phyloP scores from a whole-genome alignment of 2,113 vertebrate genomes.

The Oophaga pumilio region DNA sequence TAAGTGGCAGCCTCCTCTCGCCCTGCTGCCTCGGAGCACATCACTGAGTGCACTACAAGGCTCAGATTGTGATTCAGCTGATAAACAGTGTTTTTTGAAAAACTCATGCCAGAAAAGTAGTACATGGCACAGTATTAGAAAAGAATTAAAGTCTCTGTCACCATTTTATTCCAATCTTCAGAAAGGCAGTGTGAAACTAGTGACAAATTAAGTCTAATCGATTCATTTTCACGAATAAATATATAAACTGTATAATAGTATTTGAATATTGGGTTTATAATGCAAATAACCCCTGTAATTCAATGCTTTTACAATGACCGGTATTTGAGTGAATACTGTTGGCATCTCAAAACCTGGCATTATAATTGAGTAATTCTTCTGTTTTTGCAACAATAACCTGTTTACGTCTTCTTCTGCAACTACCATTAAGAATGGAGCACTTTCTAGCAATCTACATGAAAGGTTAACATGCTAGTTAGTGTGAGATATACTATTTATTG shows the following conservation, averaged over 20 bases:
- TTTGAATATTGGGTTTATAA: not conserved
- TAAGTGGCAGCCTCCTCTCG: too few relatives aligned
- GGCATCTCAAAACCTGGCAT: not conserved
- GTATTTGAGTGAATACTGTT: not conserved
- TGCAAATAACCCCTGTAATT: not conserved
- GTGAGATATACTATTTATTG: constrained; percentile 40
- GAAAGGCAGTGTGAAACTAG: too few relatives aligned
- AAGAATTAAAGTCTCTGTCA: too few relatives aligned
- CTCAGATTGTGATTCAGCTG: too few relatives aligned
- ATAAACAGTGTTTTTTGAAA: too few relatives aligned
- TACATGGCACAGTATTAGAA: too few relatives aligned
- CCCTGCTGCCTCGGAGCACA: too few relatives aligned
- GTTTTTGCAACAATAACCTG: constrained; percentile 4
- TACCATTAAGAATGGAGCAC: not conserved
- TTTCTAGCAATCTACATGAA: constrained; percentile 6
- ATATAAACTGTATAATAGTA: not conserved
- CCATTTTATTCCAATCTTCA: too few relatives aligned
- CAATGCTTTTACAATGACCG: not conserved
- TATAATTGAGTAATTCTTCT: not conserved
- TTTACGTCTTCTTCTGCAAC: not conserved
- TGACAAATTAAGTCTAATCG: too few relatives aligned
- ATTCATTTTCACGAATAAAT: not conserved
- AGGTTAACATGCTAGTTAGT: constrained; percentile 45
- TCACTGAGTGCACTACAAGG: too few relatives aligned
- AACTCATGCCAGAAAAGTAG: too few relatives aligned